phyloP scores from a whole-genome alignment of 2,888 invertebrate genomes.

The Linyphia triangularis region DNA sequence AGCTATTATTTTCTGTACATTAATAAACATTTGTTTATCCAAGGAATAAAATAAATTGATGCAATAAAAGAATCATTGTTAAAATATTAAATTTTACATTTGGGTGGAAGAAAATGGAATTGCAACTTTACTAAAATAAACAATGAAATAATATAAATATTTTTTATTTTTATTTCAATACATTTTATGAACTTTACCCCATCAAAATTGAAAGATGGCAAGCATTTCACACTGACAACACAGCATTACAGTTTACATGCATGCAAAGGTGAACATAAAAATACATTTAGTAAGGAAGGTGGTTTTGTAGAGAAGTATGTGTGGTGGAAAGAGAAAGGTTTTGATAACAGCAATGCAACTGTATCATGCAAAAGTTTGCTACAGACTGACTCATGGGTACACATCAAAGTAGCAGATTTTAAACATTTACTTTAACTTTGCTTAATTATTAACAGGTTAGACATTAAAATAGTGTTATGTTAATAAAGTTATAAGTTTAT shows the following conservation, averaged over 20 bases:
- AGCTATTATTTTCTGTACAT: neutral
- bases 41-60: neutral
- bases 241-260: neutral
- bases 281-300: conserved; percentile 26
- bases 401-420: no score
- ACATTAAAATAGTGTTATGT: no score
- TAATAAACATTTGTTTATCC: neutral
- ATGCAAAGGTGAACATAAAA: conserved; percentile 38
- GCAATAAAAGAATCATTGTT: neutral
- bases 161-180: no score
- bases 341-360: conserved; percentile 41
- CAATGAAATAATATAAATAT: neutral
- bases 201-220: no score
- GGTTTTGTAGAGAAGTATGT: conserved; percentile 3
- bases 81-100: neutral
- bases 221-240: conserved; percentile 27
- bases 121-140: neutral
- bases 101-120: no score
- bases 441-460: no score
- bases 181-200: no score
- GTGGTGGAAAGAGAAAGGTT: neutral
- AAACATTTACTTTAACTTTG: no score
- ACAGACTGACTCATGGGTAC: no score
- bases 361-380: conserved; percentile 28
- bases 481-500: no score